Evolutionary conservation across 64 coral and sea anemone species (phyloP).

Genomic region (Hydrozoanthus tunicans): DNA sequence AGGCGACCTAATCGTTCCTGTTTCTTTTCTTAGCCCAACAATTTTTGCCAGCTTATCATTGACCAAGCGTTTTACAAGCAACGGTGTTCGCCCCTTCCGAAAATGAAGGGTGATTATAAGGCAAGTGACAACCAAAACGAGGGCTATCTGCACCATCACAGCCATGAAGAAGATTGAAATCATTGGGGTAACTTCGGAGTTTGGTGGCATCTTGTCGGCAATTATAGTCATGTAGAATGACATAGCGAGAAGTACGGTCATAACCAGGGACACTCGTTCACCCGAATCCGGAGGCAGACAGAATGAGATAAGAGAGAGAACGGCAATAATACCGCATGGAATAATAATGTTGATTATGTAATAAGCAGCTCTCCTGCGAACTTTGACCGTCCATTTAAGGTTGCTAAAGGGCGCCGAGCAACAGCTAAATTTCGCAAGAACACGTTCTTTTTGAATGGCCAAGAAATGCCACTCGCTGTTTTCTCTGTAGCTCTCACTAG

Average conservation of each 20-base stretch:
- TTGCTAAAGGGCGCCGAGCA: constrained; percentile 8
- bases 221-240: too few relatives aligned
- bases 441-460: background rate
- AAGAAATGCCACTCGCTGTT: constrained; percentile 45
- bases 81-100: background rate
- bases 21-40: background rate
- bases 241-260: background rate
- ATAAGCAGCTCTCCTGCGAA: constrained; percentile 28
- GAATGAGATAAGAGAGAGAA: constrained; percentile 10
- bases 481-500: background rate
- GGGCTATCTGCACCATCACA: background rate
- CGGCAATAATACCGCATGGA: constrained; percentile 46
- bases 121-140: background rate
- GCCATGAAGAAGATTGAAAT: constrained; percentile 48
- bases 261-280: constrained; percentile 37
- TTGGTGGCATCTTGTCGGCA: too few relatives aligned
- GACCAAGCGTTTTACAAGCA: background rate
- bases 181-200: background rate
- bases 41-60: background rate
- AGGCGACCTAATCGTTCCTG: background rate
- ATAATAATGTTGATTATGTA: constrained; percentile 49
- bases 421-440: background rate
- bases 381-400: background rate
- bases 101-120: background rate
- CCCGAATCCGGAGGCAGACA: too few relatives aligned